Percentiles rank a stretch among this genome's conserved stretches.
These are phyloP conservation scores for Eupelmus urozonus DNA, from an alignment of 2,888 invertebrate species.

Conservation along the genomic window DNA sequence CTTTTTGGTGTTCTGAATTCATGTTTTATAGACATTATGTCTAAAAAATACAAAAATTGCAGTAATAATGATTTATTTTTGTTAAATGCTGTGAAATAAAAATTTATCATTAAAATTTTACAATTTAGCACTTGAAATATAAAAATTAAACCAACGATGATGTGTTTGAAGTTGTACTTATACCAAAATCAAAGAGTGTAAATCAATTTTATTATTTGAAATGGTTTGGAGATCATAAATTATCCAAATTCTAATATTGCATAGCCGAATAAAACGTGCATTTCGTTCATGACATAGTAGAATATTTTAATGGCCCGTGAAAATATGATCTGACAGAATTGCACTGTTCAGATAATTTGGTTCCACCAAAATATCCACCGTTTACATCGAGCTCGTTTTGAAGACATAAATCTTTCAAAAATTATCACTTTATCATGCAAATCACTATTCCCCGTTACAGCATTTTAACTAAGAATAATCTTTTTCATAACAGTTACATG, in stretches of 20 bases:
- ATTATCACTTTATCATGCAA: background rate
- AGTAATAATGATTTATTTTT: no score
- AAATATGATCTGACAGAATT: constrained; percentile 46
- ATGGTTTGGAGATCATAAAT: background rate
- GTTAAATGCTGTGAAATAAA: no score
- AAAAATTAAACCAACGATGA: no score
- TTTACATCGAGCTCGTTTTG: background rate
- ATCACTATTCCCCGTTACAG: background rate
- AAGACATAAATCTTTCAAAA: background rate
- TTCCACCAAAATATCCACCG: background rate
- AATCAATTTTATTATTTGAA: background rate
- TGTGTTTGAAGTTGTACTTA: no score
- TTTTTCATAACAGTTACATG: background rate
- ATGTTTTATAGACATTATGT: no score
- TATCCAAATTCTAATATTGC: background rate
- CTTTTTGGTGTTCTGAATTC: no score
- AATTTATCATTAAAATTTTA: no score
- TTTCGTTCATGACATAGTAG: background rate
- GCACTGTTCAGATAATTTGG: background rate
- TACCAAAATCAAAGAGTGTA: background rate
- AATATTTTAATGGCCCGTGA: constrained; percentile 55
- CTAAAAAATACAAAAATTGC: no score
- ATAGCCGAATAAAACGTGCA: background rate
- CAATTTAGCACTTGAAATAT: no score
- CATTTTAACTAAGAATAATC: background rate